phyloP scores from a whole-genome alignment of 2,888 invertebrate genomes.

The Rhopalosiphum nymphaeae region DNA sequence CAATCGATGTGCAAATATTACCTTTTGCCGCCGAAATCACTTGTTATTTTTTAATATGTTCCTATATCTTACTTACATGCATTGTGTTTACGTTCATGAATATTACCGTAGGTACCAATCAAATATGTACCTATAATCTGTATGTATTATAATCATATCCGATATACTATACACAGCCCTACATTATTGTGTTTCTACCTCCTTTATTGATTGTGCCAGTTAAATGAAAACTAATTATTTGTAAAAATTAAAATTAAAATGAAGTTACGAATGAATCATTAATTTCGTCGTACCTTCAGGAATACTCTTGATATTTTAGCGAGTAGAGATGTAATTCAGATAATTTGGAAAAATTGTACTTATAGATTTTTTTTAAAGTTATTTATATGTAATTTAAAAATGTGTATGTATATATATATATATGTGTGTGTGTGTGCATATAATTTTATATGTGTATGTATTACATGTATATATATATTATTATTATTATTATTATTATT shows the following conservation, averaged over 20 bases:
- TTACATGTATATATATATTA: slow-evolving; percentile 15
- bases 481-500: slow-evolving; percentile 49
- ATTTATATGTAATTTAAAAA: slow-evolving; percentile 51
- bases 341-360: slow-evolving; percentile 52
- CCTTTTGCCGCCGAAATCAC: neutral
- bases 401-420: slow-evolving; percentile 1
- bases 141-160: neutral
- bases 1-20: neutral
- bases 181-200: slow-evolving; percentile 59
- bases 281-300: slow-evolving; percentile 34
- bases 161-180: slow-evolving; percentile 31
- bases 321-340: slow-evolving; percentile 51
- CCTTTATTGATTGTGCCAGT: slow-evolving; percentile 50
- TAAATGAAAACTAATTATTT: slow-evolving; percentile 8
- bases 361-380: slow-evolving; percentile 55
- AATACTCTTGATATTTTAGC: slow-evolving; percentile 55
- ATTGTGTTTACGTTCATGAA: slow-evolving; percentile 24
- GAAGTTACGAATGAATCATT: slow-evolving; percentile 32
- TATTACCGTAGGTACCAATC: slow-evolving; percentile 1
- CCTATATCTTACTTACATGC: slow-evolving; percentile 39
- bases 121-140: slow-evolving; percentile 8
- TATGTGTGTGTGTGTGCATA: slow-evolving; percentile 18
- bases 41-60: slow-evolving; percentile 56
- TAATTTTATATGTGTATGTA: slow-evolving; percentile 28
- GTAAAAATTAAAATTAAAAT: neutral